phyloP scores from a whole-genome alignment of 1,140 invertebrate genomes.

The Calycopis cecrops region DNA sequence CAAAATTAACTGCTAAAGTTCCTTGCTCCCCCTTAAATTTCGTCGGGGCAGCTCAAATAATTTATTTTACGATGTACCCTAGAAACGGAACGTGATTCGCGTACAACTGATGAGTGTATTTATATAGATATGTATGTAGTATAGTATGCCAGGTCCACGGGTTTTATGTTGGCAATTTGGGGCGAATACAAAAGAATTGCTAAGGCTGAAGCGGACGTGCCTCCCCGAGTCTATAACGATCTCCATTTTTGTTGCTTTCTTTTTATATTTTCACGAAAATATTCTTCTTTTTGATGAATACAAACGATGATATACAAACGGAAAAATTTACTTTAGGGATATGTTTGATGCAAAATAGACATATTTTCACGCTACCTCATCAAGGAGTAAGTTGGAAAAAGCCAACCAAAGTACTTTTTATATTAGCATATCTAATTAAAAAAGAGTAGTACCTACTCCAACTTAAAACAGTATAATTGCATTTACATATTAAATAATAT shows the following conservation, averaged over 20 bases:
- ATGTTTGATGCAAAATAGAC: too few species aligned
- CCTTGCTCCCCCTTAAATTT: slow-evolving; percentile 46
- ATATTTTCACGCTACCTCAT: too few species aligned
- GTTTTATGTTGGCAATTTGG: slow-evolving; percentile 70
- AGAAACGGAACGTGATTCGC: slow-evolving; percentile 41
- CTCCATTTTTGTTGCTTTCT: slow-evolving; percentile 12
- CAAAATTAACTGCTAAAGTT: slow-evolving; percentile 69
- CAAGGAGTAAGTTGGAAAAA: too few species aligned
- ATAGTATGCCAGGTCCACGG: slow-evolving; percentile 41
- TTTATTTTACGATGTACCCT: slow-evolving; percentile 57
- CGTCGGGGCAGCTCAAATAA: slow-evolving; percentile 33
- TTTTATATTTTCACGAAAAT: slow-evolving; percentile 8
- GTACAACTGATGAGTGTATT: slow-evolving; percentile 53
- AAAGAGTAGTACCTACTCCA: too few species aligned
- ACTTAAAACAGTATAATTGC: too few species aligned
- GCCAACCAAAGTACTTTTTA: too few species aligned
- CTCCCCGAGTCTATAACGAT: slow-evolving; percentile 30
- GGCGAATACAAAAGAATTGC: slow-evolving; percentile 67
- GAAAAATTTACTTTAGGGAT: too few species aligned
- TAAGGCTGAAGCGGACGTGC: slow-evolving; percentile 51
- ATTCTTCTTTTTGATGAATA: neutral
- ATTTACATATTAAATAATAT: too few species aligned
- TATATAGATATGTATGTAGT: slow-evolving; percentile 42
- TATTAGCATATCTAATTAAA: too few species aligned
- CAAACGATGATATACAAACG: neutral